A percentile compares a stretch with the other conserved stretches of the same genome.
Evolutionary conservation across 2,888 invertebrate genomes (phyloP).

Genomic region (Eupithecia subumbrata): DNA sequence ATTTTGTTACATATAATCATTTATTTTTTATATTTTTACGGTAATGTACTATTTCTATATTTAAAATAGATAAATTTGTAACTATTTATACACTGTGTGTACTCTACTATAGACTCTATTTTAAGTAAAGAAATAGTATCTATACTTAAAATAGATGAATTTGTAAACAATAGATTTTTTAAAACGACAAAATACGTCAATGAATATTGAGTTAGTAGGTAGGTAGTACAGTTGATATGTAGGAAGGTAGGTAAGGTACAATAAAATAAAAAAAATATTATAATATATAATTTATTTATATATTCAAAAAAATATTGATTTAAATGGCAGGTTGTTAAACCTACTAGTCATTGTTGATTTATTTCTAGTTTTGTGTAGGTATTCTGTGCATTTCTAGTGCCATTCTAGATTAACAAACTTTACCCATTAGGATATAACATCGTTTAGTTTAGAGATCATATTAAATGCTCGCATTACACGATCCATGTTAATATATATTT

Average conservation of each 20-base stretch:
- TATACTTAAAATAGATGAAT: background rate
- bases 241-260: background rate
- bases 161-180: constrained; percentile 2
- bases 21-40: no score
- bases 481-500: no score
- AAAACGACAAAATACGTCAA: background rate
- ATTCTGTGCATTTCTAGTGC: background rate
- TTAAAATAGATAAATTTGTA: no score
- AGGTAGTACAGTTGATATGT: background rate
- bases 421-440: background rate
- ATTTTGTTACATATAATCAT: no score
- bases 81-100: no score
- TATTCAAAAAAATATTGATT: no score
- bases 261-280: no score
- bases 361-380: background rate
- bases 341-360: background rate
- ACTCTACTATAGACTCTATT: no score
- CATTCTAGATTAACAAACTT: background rate
- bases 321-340: background rate
- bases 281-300: no score
- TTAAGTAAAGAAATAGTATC: no score
- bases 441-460: background rate
- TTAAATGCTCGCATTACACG: no score
- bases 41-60: no score
- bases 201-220: background rate